Conservation (phyloP, 2,888 invertebrate genomes). For the Mesoligia furuncula region DNA sequence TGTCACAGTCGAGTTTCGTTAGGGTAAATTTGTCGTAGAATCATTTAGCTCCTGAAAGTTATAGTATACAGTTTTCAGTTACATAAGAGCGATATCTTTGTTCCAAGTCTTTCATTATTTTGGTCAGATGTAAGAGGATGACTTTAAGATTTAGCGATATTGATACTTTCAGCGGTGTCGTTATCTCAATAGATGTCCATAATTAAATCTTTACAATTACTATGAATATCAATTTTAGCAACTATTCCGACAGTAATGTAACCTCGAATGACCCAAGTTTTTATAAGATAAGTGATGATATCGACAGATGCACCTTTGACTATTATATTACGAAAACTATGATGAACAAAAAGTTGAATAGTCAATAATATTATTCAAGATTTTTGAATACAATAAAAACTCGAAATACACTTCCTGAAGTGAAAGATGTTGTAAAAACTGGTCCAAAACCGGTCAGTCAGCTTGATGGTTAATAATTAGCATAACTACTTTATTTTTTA, state of each 20-base stretch:
- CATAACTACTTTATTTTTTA: conserved; percentile 36
- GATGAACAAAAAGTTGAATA: conserved; percentile 15
- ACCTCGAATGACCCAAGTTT: conserved; percentile 34
- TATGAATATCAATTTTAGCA: conserved; percentile 32
- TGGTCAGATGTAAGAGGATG: background rate
- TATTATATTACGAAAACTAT: conserved; percentile 19
- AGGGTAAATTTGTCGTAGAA: background rate
- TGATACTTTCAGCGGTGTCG: conserved; percentile 15
- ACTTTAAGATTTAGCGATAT: conserved; percentile 8
- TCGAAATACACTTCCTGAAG: conserved; percentile 52
- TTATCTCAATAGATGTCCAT: conserved; percentile 7
- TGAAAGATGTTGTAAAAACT: conserved; percentile 57
- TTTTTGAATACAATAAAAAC: conserved; percentile 21
- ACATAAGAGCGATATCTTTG: background rate
- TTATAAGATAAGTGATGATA: conserved; percentile 31
- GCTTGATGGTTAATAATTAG: conserved; percentile 36
- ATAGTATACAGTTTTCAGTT: background rate
- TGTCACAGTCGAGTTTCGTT: background rate
- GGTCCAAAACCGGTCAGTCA: conserved; percentile 45
- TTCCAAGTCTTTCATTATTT: background rate
- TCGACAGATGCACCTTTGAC: conserved; percentile 5
- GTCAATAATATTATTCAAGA: conserved; percentile 19
- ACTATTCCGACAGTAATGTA: background rate
- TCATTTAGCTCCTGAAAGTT: background rate
- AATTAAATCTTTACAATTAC: conserved; percentile 9